A percentile compares a stretch with the other conserved stretches of the same genome.
These are phyloP conservation scores for Ophthalmolycus amberensis DNA, from an alignment of 2,113 vertebrate genomes.

Conservation along the genomic window DNA sequence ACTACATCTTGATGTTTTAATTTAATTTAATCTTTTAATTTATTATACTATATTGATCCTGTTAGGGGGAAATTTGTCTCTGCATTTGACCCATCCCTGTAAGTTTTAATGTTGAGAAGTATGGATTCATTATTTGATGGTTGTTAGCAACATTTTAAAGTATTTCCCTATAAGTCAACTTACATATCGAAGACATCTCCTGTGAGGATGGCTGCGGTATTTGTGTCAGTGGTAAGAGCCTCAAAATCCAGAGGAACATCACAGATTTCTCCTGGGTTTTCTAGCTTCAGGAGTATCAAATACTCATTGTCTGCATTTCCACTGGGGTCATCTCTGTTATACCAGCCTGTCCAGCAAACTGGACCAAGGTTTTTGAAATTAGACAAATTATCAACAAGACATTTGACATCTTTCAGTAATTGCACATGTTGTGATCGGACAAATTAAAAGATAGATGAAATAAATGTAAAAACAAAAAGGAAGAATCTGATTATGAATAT, in stretches of 20 bases:
- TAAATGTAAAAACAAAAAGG: not conserved
- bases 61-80: too few relatives aligned
- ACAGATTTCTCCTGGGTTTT: slow-evolving; percentile 40
- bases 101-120: too few relatives aligned
- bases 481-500: too few relatives aligned
- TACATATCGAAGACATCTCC: slow-evolving; percentile 24
- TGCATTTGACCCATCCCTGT: too few relatives aligned
- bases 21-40: too few relatives aligned
- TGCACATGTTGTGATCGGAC: not conserved
- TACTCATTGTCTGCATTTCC: slow-evolving; percentile 33
- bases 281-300: too few relatives aligned
- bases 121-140: not conserved
- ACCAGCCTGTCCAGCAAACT: slow-evolving; percentile 32
- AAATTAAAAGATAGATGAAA: not conserved
- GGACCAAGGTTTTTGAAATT: not conserved
- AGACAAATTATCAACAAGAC: not conserved
- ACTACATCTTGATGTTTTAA: too few relatives aligned
- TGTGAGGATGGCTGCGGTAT: slow-evolving; percentile 34
- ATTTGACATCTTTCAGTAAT: not conserved
- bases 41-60: too few relatives aligned
- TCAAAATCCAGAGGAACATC: not conserved
- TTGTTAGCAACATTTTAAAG: not conserved
- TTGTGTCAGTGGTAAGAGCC: slow-evolving; percentile 25
- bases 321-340: slow-evolving; percentile 55
- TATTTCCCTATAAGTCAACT: slow-evolving; percentile 3